Conservation (phyloP, 2,888 invertebrate species). For the Acronicta alni region DNA sequence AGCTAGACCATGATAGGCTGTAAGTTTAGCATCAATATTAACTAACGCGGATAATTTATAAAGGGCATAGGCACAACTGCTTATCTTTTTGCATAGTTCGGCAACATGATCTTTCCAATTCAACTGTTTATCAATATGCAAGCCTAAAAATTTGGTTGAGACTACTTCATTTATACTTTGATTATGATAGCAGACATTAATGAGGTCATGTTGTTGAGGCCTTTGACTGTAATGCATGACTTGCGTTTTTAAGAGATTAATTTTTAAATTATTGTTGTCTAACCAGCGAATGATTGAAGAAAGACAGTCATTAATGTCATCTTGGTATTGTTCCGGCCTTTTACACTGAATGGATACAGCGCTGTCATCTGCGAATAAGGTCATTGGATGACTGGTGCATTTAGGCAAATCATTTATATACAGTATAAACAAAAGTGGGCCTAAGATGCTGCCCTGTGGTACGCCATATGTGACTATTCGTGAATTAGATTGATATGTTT, state of each 20-base stretch:
- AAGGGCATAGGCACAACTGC: no score
- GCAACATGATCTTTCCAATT: no score
- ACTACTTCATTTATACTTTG: no score
- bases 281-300: constrained; percentile 8
- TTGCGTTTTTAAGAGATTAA: constrained; percentile 10
- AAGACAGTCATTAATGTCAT: constrained; percentile 15
- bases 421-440: no score
- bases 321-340: constrained; percentile 15
- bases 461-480: constrained; percentile 5
- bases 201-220: constrained; percentile 3
- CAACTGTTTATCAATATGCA: no score
- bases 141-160: no score
- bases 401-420: no score
- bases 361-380: constrained; percentile 11
- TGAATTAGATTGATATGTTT: constrained; percentile 7
- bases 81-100: no score
- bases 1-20: no score
- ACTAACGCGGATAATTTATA: no score
- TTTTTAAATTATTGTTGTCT: constrained; percentile 6
- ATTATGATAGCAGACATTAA: no score
- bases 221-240: constrained; percentile 14
- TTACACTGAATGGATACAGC: constrained; percentile 12
- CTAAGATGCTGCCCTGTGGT: constrained; percentile 4
- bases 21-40: no score
- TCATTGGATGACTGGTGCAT: constrained; percentile 8